Evolutionary conservation across 2,113 vertebrate genomes (phyloP).

Genomic region (Melanerpes formicivorus): DNA sequence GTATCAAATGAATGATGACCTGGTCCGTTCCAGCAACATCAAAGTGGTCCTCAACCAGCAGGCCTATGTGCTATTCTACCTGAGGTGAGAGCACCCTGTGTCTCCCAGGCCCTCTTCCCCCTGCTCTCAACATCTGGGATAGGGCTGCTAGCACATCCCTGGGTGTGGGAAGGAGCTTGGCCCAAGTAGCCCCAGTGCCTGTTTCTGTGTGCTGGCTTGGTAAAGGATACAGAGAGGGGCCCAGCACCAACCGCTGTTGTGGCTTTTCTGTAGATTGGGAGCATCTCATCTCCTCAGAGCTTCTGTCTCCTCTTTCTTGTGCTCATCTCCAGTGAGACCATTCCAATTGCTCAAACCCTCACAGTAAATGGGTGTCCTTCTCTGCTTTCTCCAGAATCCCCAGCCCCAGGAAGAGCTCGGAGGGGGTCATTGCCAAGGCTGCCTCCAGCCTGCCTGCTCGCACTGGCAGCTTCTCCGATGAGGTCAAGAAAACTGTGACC

Average conservation of each 20-base stretch:
- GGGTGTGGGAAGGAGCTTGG: background rate
- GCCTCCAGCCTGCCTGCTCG: conserved; percentile 59
- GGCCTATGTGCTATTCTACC: conserved; percentile 95
- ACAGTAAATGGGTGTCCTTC: accelerated
- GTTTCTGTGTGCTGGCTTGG: accelerated
- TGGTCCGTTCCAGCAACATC: conserved; percentile 91
- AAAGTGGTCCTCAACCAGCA: conserved; percentile 97
- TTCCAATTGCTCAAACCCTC: accelerated
- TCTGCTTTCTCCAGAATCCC: conserved; percentile 80
- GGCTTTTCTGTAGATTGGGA: background rate
- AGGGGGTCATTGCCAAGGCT: conserved; percentile 70
- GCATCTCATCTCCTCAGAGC: background rate
- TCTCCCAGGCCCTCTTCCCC: background rate
- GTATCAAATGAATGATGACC: conserved; percentile 97
- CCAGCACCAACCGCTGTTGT: background rate
- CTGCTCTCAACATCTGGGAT: background rate
- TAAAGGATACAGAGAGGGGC: background rate
- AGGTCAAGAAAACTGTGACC: conserved; percentile 73
- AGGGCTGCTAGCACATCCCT: background rate
- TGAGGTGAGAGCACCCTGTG: conserved; percentile 77
- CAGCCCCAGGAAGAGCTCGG: conserved; percentile 79
- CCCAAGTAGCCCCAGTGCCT: accelerated
- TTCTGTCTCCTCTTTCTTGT: background rate
- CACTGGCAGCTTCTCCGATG: conserved; percentile 44
- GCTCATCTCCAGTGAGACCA: accelerated